A percentile compares a stretch with the other conserved stretches of the same genome.
Conservation (phyloP, 2,888 invertebrate species). For the Spisula solida region DNA sequence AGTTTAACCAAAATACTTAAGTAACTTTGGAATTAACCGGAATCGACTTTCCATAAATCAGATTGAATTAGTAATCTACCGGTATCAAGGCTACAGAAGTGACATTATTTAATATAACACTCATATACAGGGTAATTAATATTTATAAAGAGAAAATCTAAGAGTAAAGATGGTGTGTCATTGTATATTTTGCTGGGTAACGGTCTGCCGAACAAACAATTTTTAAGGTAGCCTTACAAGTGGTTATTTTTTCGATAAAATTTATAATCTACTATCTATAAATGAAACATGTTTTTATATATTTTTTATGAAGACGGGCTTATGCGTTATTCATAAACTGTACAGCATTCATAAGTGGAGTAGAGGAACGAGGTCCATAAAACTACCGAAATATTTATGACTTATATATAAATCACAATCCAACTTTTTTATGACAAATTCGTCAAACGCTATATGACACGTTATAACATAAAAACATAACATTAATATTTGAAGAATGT, state of each 20-base stretch:
- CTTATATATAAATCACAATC: not conserved
- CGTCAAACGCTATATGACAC: constrained; percentile 8
- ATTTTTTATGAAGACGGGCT: not conserved
- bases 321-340: not conserved
- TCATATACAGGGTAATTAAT: no score
- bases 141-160: no score
- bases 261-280: not conserved
- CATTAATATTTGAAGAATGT: constrained; percentile 13
- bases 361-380: not conserved
- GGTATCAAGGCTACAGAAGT: no score
- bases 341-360: not conserved
- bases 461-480: constrained; percentile 7
- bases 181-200: no score
- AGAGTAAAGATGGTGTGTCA: no score
- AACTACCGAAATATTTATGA: not conserved
- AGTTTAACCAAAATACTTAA: no score
- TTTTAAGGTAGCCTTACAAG: no score
- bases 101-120: no score
- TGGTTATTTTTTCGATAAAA: not conserved
- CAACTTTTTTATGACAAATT: constrained; percentile 15
- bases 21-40: no score
- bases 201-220: no score
- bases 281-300: not conserved
- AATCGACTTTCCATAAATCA: no score
- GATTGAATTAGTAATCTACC: no score